Conservation (phyloP, 2,113 vertebrate species). For the Rhinogobius similis region DNA sequence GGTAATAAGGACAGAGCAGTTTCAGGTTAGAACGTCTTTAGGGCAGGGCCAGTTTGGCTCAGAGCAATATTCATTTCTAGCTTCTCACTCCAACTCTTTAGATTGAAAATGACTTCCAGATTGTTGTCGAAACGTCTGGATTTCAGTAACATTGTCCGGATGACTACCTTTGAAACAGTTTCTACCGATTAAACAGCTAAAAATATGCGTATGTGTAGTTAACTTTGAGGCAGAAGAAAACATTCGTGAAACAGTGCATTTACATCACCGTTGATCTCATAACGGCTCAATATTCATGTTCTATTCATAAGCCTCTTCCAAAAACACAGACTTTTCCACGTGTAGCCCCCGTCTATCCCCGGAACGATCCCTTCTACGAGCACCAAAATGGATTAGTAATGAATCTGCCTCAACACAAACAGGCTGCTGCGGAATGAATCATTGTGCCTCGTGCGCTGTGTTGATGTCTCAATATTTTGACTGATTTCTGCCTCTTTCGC, state of each 20-base stretch:
- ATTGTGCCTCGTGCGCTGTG: constrained; percentile 11
- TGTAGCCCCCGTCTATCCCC: constrained; percentile 1
- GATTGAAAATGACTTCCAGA: too few relatives aligned
- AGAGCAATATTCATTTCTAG: too few relatives aligned
- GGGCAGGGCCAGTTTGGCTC: too few relatives aligned
- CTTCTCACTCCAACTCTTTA: too few relatives aligned
- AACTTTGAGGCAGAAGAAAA: too few relatives aligned
- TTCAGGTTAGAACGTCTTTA: too few relatives aligned
- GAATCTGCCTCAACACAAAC: constrained; percentile 15
- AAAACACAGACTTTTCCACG: constrained; percentile 18
- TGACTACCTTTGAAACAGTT: too few relatives aligned
- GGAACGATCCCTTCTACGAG: constrained; percentile 19
- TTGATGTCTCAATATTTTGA: constrained; percentile 39
- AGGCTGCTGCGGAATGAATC: constrained; percentile 11
- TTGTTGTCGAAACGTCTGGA: too few relatives aligned
- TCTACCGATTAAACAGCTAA: too few relatives aligned
- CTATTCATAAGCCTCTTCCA: neutral
- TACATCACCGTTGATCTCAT: neutral
- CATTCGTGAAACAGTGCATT: neutral
- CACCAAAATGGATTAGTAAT: constrained; percentile 28
- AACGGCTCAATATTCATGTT: neutral
- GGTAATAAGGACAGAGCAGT: too few relatives aligned
- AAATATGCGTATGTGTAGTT: too few relatives aligned
- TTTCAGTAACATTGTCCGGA: too few relatives aligned
- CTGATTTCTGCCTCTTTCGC: constrained; percentile 26